A percentile compares a stretch with the other conserved stretches of the same genome.
Conservation (phyloP, 2,888 invertebrate genomes). For the Pimpla rufipes region DNA sequence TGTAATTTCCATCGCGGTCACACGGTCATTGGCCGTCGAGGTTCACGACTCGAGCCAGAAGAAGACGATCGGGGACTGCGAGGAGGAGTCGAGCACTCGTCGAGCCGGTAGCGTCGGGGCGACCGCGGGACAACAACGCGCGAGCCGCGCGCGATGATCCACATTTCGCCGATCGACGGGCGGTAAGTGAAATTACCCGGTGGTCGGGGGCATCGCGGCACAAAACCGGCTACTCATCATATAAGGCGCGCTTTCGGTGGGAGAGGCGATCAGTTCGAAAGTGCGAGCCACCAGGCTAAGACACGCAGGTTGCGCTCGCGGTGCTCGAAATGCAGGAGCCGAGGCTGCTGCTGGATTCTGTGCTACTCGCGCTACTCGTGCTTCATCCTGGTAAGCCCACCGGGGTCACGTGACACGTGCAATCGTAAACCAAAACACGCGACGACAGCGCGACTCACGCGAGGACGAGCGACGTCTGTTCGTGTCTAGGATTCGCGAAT, state of each 20-base stretch:
- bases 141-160: slow-evolving; percentile 67
- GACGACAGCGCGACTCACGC: background rate
- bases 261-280: slow-evolving; percentile 82
- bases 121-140: too few species aligned
- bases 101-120: too few species aligned
- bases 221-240: slow-evolving; percentile 72
- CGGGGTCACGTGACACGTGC: slow-evolving; percentile 6
- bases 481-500: too few species aligned
- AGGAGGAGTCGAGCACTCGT: background rate
- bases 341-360: slow-evolving; percentile 72
- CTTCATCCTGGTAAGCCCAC: slow-evolving; percentile 74
- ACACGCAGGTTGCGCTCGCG: slow-evolving; percentile 64
- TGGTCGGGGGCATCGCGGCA: slow-evolving; percentile 45
- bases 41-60: background rate
- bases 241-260: slow-evolving; percentile 79
- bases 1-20: slow-evolving; percentile 52
- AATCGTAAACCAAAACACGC: slow-evolving; percentile 2
- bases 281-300: slow-evolving; percentile 78
- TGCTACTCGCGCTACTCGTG: slow-evolving; percentile 69
- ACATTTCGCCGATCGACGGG: slow-evolving; percentile 75
- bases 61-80: slow-evolving; percentile 25
- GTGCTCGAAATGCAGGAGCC: slow-evolving; percentile 75
- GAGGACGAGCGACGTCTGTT: too few species aligned
- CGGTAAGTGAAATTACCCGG: slow-evolving; percentile 76
- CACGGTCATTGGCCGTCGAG: slow-evolving; percentile 59